Conservation (phyloP, 2,888 invertebrate species). For the Rambutsinella grinnellia region DNA sequence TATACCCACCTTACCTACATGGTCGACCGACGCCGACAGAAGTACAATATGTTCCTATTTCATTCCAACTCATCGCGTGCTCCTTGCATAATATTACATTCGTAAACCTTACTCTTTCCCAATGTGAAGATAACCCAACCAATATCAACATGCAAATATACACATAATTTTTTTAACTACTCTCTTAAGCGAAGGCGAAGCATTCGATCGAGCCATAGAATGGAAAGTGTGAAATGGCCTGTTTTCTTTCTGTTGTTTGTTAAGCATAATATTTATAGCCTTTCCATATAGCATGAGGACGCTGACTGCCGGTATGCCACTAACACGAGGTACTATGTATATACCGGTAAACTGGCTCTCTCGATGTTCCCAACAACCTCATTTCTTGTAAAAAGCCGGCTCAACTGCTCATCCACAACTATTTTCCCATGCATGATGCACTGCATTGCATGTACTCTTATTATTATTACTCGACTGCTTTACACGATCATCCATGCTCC, state of each 20-base stretch:
- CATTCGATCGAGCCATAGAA: background rate
- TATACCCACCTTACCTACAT: slow-evolving; percentile 19
- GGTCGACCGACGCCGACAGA: background rate
- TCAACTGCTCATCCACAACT: background rate
- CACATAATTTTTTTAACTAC: background rate
- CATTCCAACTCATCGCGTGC: slow-evolving; percentile 41
- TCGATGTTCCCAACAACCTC: slow-evolving; percentile 4
- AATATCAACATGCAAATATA: slow-evolving; percentile 4
- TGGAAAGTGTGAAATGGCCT: slow-evolving; percentile 49
- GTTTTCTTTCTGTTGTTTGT: slow-evolving; percentile 3
- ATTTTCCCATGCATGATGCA: slow-evolving; percentile 50
- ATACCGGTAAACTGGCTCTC: slow-evolving; percentile 54
- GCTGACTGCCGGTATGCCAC: background rate
- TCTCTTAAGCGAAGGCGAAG: slow-evolving; percentile 5
- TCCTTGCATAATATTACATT: slow-evolving; percentile 42
- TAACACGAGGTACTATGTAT: slow-evolving; percentile 22
- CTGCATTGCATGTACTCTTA: slow-evolving; percentile 3
- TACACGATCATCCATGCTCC: slow-evolving; percentile 38
- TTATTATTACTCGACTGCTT: background rate
- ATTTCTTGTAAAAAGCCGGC: slow-evolving; percentile 28
- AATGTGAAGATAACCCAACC: background rate
- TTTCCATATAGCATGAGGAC: background rate
- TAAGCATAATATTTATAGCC: background rate
- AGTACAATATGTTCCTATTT: background rate
- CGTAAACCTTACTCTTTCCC: slow-evolving; percentile 11